Conservation (phyloP, 2,888 invertebrate species). For the Serrognathus titanus region DNA sequence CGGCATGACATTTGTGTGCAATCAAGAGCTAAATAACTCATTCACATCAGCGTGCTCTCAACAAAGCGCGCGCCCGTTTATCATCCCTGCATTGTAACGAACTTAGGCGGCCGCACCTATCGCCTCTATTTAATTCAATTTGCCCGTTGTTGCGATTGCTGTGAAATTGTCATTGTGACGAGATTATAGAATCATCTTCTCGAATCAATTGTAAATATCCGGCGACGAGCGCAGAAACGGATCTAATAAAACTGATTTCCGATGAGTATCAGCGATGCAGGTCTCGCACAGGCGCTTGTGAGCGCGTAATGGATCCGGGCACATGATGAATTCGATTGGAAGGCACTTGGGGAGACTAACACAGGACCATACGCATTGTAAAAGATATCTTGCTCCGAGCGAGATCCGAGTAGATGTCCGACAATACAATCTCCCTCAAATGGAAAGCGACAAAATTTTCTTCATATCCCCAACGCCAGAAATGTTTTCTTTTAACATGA, state of each 20-base stretch:
- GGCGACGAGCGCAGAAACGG: slow-evolving; percentile 14
- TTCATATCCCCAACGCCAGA: slow-evolving; percentile 4
- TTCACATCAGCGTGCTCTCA: slow-evolving; percentile 41
- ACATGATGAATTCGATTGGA: slow-evolving; percentile 39
- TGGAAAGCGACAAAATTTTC: slow-evolving; percentile 18
- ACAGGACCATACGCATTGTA: slow-evolving; percentile 23
- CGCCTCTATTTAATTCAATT: slow-evolving; percentile 27
- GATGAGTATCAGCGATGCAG: slow-evolving; percentile 33
- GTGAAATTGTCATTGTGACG: slow-evolving; percentile 5
- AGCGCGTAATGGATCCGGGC: slow-evolving; percentile 36
- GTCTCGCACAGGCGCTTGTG: slow-evolving; percentile 34
- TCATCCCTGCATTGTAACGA: slow-evolving; percentile 30
- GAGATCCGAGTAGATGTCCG: not conserved
- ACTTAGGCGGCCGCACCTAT: slow-evolving; percentile 19
- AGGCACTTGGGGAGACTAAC: slow-evolving; percentile 26
- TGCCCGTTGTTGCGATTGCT: slow-evolving; percentile 2
- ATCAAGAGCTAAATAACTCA: slow-evolving; percentile 48
- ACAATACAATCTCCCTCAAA: slow-evolving; percentile 13
- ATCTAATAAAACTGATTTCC: slow-evolving; percentile 35
- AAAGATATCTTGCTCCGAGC: slow-evolving; percentile 2
- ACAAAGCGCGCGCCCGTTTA: slow-evolving; percentile 36
- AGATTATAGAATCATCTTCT: slow-evolving; percentile 25
- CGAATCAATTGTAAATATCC: slow-evolving; percentile 21
- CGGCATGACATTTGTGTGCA: slow-evolving; percentile 45
- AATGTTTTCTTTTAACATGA: too few relatives aligned